Evolutionary conservation across 2,113 vertebrate genomes (phyloP).

Genomic region (Rissa tridactyla): DNA sequence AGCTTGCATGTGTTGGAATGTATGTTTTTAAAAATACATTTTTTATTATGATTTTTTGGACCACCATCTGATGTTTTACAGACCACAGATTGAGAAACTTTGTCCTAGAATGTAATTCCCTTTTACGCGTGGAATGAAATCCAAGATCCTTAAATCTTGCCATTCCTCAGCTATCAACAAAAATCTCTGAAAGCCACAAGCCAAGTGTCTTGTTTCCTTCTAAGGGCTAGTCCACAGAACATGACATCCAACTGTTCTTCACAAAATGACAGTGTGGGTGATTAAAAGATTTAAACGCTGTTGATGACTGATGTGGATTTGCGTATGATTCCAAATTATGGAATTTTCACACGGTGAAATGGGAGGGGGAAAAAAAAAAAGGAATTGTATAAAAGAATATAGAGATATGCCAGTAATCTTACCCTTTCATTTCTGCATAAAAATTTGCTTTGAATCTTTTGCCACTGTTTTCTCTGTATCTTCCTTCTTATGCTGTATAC

Average conservation of each 20-base stretch:
- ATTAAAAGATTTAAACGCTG: not conserved
- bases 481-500: not conserved
- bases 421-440: not conserved
- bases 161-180: conserved; percentile 29
- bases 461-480: not conserved
- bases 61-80: not conserved
- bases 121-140: conserved; percentile 20
- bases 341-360: not conserved
- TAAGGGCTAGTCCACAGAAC: not conserved
- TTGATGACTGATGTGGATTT: not conserved
- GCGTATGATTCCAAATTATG: not conserved
- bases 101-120: conserved; percentile 5
- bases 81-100: not conserved
- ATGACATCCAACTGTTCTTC: not conserved
- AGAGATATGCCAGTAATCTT: not conserved
- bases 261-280: not conserved
- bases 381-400: not conserved
- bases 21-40: conserved; percentile 24
- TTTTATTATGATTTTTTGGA: not conserved
- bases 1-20: not conserved
- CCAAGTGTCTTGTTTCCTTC: conserved; percentile 14
- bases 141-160: conserved; percentile 18
- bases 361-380: not conserved
- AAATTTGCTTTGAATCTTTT: not conserved
- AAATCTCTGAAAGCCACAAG: not conserved